phyloP scores from a whole-genome alignment of 2,888 invertebrate species.

The Cerceris ruficornis region DNA sequence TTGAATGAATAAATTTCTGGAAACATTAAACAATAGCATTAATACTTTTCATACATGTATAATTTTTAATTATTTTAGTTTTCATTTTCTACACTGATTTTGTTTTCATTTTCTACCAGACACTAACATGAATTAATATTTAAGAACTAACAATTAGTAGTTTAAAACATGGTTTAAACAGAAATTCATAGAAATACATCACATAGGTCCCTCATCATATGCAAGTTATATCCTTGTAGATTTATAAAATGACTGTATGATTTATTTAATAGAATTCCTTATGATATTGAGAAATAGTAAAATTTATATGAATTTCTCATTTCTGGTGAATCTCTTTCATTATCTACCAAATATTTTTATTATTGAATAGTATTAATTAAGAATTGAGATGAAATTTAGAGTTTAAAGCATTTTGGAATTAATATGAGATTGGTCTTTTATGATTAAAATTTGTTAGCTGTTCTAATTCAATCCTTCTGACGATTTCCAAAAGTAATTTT shows the following conservation, averaged over 20 bases:
- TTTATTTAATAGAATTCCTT: background rate
- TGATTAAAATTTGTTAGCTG: background rate
- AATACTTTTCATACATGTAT: background rate
- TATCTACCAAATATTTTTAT: too few species aligned
- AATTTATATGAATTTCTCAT: too few species aligned
- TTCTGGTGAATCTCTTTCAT: too few species aligned
- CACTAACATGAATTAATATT: too few species aligned
- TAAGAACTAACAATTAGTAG: too few species aligned
- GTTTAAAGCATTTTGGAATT: too few species aligned
- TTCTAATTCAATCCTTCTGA: background rate
- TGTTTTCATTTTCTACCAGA: background rate
- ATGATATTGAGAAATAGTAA: background rate
- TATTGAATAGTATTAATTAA: too few species aligned
- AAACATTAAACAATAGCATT: background rate
- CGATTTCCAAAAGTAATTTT: background rate
- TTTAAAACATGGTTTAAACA: too few species aligned
- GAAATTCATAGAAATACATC: too few species aligned
- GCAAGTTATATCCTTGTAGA: background rate
- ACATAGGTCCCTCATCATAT: too few species aligned
- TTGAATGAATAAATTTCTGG: background rate
- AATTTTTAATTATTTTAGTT: background rate
- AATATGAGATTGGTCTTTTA: background rate
- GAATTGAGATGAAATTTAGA: too few species aligned
- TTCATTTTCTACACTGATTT: background rate
- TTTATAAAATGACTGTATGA: background rate